A percentile compares a stretch with the other conserved stretches of the same genome.
Evolutionary conservation across 92 coral and sea anemone genomes (phyloP).

Genomic region (Chrysogorgia sp.): DNA sequence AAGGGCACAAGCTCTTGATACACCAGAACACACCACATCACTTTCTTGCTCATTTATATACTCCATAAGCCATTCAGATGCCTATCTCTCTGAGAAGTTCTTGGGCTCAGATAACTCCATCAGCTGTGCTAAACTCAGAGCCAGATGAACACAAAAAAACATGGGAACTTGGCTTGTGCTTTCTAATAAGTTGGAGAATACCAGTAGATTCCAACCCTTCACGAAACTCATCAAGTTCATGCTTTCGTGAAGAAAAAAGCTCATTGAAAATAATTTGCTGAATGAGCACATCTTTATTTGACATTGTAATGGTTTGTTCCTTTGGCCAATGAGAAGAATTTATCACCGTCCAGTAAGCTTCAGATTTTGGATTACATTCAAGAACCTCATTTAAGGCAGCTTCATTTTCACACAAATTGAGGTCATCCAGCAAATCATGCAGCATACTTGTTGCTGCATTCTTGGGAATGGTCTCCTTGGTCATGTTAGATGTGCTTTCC

Average conservation of each 20-base stretch:
- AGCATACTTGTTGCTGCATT: constrained; percentile 34
- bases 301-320: constrained; percentile 16
- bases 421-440: constrained; percentile 21
- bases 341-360: constrained; percentile 14
- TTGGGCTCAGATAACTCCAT: constrained; percentile 17
- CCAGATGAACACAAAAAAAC: constrained; percentile 44
- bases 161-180: constrained; percentile 21
- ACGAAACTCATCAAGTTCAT: constrained; percentile 49
- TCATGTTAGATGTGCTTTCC: constrained; percentile 6
- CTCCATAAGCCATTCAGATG: constrained; percentile 25
- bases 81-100: constrained; percentile 38
- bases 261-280: background rate
- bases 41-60: constrained; percentile 44
- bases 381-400: constrained; percentile 32
- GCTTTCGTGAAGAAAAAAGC: constrained; percentile 45
- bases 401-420: constrained; percentile 37
- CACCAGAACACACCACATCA: constrained; percentile 18
- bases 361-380: too few species aligned
- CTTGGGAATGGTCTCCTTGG: constrained; percentile 33
- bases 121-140: constrained; percentile 37
- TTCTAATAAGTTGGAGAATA: constrained; percentile 18
- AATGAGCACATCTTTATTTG: constrained; percentile 25
- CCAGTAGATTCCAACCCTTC: constrained; percentile 43
- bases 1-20: constrained; percentile 42
- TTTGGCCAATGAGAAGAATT: constrained; percentile 42